Base-by-base conservation (phyloP, 2,113 vertebrate genomes). In the Propithecus coquereli region DNA sequence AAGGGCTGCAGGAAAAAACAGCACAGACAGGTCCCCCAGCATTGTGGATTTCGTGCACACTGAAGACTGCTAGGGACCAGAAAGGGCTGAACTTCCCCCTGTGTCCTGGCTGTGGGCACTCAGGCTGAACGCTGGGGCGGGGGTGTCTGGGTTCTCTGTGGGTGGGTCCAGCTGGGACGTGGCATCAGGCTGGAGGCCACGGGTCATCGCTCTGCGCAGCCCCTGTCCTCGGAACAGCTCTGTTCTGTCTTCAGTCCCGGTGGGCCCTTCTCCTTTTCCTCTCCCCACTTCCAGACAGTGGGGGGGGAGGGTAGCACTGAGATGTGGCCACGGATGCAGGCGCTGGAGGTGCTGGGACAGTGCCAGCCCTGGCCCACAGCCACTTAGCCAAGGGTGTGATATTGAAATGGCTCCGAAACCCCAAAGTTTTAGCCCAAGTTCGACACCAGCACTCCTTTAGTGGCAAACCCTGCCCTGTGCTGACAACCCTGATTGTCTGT, bases 291-390 rank as follows among this genome's bases (percentile, higher is more conserved):
- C 47, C 17, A n/a, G 27, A 57, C 43, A 14, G 59, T 25, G 6
- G 40, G 3, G 40, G 40, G 52, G 22, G 71, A 71, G 32, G 81
- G 13, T 20, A 1, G 34, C 18, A 0, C 5, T 1, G 25, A 57
- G 68, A 16, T 7, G 0, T 11, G 27, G 61, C 45, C 8, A 1
- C 4, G 14, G 65, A 2, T 37, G 7, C 3, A 7, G 0, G 68
- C 9, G 37, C 22, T 12, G 50, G 66, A 11, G 10, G 34, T 3
- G 18, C 66, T 5, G 18, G 70, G 23, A 47, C 54, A 0, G 66
- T 30, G 32, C n/a, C 16, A 10, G 23, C 65, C 54, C 65, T 3
- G 40, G 50, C 61, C 76, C 47, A 1, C 1, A 16, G 54, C 61
- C 16, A 9, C 3, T 0, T 2, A 32, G 65, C 52, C 32, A 9